Conservation (phyloP, 2,797 vertebrate genomes). For the Phrynocephalus vlangalii region DNA sequence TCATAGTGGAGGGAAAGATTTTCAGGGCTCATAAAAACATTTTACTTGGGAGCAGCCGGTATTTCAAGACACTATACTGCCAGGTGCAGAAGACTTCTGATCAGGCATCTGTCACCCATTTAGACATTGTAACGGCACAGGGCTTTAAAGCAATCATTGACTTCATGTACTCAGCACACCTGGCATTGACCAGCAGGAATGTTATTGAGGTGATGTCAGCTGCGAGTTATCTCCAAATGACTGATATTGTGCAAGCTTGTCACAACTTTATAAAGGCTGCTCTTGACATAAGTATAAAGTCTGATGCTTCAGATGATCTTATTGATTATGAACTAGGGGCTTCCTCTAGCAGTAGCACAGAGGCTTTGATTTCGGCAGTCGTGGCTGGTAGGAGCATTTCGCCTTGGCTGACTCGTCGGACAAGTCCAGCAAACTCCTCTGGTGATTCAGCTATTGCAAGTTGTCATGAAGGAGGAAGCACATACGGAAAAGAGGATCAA, state of each 20-base stretch:
- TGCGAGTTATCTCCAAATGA: slow-evolving; percentile 98
- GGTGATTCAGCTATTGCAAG: slow-evolving; percentile 98
- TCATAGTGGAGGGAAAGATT: slow-evolving; percentile 96
- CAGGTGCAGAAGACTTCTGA: slow-evolving; percentile 89
- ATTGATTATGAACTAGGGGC: slow-evolving; percentile 90
- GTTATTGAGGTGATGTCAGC: slow-evolving; percentile 99
- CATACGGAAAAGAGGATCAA: slow-evolving; percentile 93
- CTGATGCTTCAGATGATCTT: slow-evolving; percentile 91
- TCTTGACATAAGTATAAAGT: slow-evolving; percentile 97
- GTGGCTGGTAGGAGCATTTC: slow-evolving; percentile 96
- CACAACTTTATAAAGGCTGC: slow-evolving; percentile 97
- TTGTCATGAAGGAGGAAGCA: slow-evolving; percentile 93
- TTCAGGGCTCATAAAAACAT: slow-evolving; percentile 98
- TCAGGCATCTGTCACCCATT: slow-evolving; percentile 94
- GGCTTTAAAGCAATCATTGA: slow-evolving; percentile 98
- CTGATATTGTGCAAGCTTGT: slow-evolving; percentile 96
- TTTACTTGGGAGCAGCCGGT: slow-evolving; percentile 94
- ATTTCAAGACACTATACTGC: slow-evolving; percentile 98
- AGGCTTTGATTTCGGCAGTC: slow-evolving; percentile 90
- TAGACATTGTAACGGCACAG: slow-evolving; percentile 97
- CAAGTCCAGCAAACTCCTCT: slow-evolving; percentile 94
- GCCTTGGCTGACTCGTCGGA: slow-evolving; percentile 92
- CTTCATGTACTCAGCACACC: slow-evolving; percentile 98
- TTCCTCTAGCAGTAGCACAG: slow-evolving; percentile 82
- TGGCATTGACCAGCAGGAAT: slow-evolving; percentile 96